Evolutionary conservation across 2,113 vertebrate species (phyloP).

Genomic region (Todiramphus chloris): DNA sequence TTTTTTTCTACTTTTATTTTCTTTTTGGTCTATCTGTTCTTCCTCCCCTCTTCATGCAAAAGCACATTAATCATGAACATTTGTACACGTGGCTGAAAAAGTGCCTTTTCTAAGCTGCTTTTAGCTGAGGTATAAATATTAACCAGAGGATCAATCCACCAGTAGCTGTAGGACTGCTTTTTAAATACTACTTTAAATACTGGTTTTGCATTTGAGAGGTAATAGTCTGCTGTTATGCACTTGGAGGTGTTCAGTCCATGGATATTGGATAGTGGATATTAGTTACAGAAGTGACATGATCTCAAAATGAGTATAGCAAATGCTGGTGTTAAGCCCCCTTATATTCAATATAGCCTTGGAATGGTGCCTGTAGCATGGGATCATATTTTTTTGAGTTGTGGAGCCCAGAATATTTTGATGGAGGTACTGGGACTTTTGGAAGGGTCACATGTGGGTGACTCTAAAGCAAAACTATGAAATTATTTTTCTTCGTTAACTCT

Average conservation of each 20-base stretch:
- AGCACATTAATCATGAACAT: background rate
- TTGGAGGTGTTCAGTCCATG: background rate
- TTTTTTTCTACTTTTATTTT: background rate
- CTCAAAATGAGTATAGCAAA: background rate
- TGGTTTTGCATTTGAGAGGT: background rate
- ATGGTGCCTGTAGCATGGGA: background rate
- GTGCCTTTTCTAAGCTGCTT: background rate
- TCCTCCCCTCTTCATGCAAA: background rate
- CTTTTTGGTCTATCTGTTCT: background rate
- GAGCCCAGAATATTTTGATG: background rate
- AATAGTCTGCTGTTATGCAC: accelerated
- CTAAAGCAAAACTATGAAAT: background rate
- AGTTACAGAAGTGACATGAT: background rate
- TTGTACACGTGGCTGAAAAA: background rate
- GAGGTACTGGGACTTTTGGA: background rate
- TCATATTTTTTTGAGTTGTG: background rate
- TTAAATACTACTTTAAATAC: background rate
- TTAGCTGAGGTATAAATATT: background rate
- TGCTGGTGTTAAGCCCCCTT: background rate
- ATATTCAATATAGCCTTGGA: background rate
- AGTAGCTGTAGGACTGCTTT: background rate
- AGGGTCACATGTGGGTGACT: accelerated
- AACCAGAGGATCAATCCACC: background rate
- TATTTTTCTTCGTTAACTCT: background rate
- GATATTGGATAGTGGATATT: accelerated